Conservation (phyloP, 1,140 invertebrate species). For the Arion vulgaris region DNA sequence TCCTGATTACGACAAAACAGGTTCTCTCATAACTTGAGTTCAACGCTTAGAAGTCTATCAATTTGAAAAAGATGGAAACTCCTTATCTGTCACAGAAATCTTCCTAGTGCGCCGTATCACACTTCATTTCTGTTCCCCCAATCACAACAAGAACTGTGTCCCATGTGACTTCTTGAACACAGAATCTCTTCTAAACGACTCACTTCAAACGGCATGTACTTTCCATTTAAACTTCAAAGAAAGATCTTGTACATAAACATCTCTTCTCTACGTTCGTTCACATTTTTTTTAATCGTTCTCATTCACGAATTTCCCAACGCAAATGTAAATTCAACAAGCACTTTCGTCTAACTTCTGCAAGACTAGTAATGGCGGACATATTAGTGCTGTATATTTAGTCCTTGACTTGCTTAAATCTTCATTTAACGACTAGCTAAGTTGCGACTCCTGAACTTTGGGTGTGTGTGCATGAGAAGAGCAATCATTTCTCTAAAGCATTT, state of each 20-base stretch:
- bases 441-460: too few relatives aligned
- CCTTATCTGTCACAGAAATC: constrained; percentile 44
- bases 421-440: too few relatives aligned
- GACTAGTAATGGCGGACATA: too few relatives aligned
- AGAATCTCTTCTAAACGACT: background rate
- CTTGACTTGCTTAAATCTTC: too few relatives aligned
- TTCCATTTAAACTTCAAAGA: constrained; percentile 45
- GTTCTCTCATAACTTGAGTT: constrained; percentile 39
- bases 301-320: background rate
- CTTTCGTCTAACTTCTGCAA: background rate
- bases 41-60: constrained; percentile 18
- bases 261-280: background rate
- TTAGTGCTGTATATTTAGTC: too few relatives aligned
- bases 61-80: background rate
- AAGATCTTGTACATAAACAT: constrained; percentile 24
- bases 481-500: too few relatives aligned
- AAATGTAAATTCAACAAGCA: background rate
- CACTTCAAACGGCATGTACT: constrained; percentile 26
- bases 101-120: constrained; percentile 30
- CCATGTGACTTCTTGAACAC: constrained; percentile 35
- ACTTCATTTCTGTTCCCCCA: constrained; percentile 41
- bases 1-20: constrained; percentile 43
- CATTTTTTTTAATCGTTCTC: background rate
- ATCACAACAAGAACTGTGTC: constrained; percentile 31
- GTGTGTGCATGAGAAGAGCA: too few relatives aligned